A percentile compares a stretch with the other conserved stretches of the same genome.
Evolutionary conservation across 2,113 vertebrate genomes (phyloP).

Genomic region (Callipepla californica): DNA sequence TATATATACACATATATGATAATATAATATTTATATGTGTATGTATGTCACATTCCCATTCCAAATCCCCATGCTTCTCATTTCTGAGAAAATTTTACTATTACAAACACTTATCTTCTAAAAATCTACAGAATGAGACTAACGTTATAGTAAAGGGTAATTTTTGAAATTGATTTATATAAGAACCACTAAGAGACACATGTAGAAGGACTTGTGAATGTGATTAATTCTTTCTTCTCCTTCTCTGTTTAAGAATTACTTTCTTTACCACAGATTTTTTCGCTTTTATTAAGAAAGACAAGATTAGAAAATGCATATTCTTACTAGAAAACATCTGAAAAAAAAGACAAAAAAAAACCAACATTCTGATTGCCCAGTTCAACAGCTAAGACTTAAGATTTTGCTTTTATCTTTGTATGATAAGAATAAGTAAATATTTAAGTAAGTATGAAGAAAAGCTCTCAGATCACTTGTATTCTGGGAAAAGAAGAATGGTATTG

Average conservation of each 20-base stretch:
- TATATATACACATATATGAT: no score
- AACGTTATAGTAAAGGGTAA: not conserved
- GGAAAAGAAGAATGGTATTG: accelerated
- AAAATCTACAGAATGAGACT: not conserved
- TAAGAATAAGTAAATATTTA: not conserved
- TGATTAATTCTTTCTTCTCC: not conserved
- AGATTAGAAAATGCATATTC: not conserved
- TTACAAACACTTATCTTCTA: not conserved
- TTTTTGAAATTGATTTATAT: not conserved
- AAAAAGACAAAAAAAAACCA: not conserved
- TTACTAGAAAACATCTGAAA: not conserved
- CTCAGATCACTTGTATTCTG: not conserved
- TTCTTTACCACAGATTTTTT: not conserved
- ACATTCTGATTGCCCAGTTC: not conserved
- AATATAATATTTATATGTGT: no score
- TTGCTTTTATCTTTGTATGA: not conserved
- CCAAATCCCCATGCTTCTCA: not conserved
- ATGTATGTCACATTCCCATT: not conserved
- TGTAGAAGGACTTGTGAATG: accelerated
- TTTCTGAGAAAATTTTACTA: not conserved
- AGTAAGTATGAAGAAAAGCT: not conserved
- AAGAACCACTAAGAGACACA: accelerated
- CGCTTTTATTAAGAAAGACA: not conserved
- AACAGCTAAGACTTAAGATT: not conserved
- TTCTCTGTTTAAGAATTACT: not conserved